Evolutionary conservation across 2,888 invertebrate species (phyloP), one percentile per base, ranked within the genome.

Genomic region (Thysanoteuthis rhombus): DNA sequence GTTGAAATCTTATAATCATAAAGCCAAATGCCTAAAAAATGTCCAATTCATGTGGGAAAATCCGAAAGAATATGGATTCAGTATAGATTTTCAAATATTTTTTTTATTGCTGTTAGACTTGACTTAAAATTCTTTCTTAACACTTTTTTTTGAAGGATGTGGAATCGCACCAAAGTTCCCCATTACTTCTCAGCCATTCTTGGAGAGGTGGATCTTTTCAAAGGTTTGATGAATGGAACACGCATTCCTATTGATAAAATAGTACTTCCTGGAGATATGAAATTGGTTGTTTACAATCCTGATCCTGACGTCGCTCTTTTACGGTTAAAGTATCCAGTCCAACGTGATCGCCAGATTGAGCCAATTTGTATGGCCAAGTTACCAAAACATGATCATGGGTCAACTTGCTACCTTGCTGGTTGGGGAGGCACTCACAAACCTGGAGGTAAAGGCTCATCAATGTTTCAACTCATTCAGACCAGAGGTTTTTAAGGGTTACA

Each of bases 241-340:
- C 89, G 91, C 25, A 75, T 94, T 32, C 93, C 93, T n/a, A 93
- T 52, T 1, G 90, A 45, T 32, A 93, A 93, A 45, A 93, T 94
- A 58, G 93, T 94, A 90, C 92, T 94, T 32, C 95, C 96, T 93
- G 95, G 95, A 10, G 93, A 94, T 42, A 94, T 94, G 89, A 93
- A 89, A 32, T 93, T 93, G 92, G 94, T 95, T 92, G 93, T 94
- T 22, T 93, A 94, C 25, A 94, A 95, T 22, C 93, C 95, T 28
- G 95, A 95, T 92, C 94, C 95, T 94, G 96, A 96, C 94, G 93
- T 96, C 52, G 96, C 96, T 22, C 93, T 96, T 32, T 89, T 96
- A 25, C 95, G 95, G 89, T 94, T 96, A 36, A 94, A 94, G 52
- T 94, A 93, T 47, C 94, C 95, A 16, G 94, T 95, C 16, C 92